Evolutionary conservation across 2,113 vertebrate species (phyloP), one percentile per base, ranked within the genome.

Genomic region (Crotalus tigris): DNA sequence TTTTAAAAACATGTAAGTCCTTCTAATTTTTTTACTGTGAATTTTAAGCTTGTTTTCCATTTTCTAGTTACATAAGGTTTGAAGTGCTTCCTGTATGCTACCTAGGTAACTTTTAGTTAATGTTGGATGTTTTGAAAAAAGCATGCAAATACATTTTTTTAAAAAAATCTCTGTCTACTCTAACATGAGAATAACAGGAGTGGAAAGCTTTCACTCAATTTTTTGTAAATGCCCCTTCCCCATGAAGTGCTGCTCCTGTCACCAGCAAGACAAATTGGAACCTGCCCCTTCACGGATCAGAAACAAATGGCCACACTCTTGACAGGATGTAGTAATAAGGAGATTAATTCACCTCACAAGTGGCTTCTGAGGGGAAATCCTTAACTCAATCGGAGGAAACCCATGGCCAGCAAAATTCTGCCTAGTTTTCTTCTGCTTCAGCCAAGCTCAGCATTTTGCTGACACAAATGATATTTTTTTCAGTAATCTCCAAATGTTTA

Each of bases 281-380:
- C 55, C 58, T 23, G 29, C 55, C 55, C 61, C 39, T 8, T 92
- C 51, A 75, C 17, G 24, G 1, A 17, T 69, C 87, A 85, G 87
- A 92, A 88, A 85, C 92, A 89, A 92, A 29, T 59, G 55, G 46
- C 69, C 44, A 39, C 69, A 75, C 64, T 58, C 64, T 86, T 90
- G 92, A 93, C 88, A 90, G 89, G 55, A 61, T 85, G 69, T 39
- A 23, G 19, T 87, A 85, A 85, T 75, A 29, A 57, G 15, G 91
- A 92, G 91, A 92, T 92, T 81, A 85, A 92, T 92, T 57, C 39
- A 57, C 87, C 4, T n/a, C 87, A 92, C 26, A 33, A 92, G 53
- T 58, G 53, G 87, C 92, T 89, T 92, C 64, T 89, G 87, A 89
- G 87, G 87, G 92, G 64, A 92, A 92, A 89, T 57, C 92, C 92